phyloP scores from a whole-genome alignment of 92 coral and sea anemone species.

The Palythoa grandiflora region DNA sequence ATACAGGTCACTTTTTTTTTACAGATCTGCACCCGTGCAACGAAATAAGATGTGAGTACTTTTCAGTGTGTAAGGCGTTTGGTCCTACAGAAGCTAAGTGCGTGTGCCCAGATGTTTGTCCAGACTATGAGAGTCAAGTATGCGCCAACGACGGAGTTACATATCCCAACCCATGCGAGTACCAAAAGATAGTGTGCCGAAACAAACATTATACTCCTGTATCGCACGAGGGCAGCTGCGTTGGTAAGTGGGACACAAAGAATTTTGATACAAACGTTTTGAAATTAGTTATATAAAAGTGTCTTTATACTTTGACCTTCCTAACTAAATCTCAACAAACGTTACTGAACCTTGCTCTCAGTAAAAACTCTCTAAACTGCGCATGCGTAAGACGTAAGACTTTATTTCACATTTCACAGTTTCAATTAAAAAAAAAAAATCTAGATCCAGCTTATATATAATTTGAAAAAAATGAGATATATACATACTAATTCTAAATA shows the following conservation, averaged over 20 bases:
- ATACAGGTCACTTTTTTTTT: not conserved
- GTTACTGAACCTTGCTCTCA: too few species aligned
- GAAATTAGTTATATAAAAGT: not conserved
- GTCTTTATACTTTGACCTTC: too few species aligned
- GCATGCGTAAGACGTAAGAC: too few species aligned
- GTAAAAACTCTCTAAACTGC: too few species aligned
- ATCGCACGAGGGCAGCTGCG: conserved; percentile 71
- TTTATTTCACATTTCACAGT: too few species aligned
- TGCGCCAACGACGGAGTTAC: conserved; percentile 69
- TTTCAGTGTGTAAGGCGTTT: conserved; percentile 51
- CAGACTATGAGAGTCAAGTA: conserved; percentile 47
- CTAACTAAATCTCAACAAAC: too few species aligned
- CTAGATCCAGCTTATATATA: not conserved
- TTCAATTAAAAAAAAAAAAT: too few species aligned
- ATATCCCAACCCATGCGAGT: conserved; percentile 61
- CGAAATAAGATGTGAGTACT: conserved; percentile 51
- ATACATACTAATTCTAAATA: too few species aligned
- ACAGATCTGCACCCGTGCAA: conserved; percentile 82
- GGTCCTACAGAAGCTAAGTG: conserved; percentile 55
- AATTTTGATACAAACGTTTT: not conserved
- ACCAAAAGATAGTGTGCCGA: conserved; percentile 57
- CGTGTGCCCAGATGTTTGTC: conserved; percentile 57
- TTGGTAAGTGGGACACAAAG: conserved; percentile 50
- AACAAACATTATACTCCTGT: conserved; percentile 30
- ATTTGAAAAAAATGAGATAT: too few species aligned